These are phyloP conservation scores for Oreochromis niloticus DNA, from an alignment of 2,113 vertebrate species.

Conservation along the genomic window DNA sequence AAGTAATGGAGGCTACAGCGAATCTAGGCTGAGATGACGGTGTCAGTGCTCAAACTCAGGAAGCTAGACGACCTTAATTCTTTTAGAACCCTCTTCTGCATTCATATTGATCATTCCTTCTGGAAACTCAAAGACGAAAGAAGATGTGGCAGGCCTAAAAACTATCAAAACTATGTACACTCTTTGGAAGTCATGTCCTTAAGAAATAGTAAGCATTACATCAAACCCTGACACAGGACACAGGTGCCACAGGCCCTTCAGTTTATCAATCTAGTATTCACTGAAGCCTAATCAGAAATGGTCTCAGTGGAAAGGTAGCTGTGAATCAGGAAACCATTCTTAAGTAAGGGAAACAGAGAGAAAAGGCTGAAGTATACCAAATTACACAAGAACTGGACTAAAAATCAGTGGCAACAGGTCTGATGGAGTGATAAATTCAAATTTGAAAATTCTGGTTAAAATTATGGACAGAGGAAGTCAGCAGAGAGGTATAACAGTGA, in stretches of 20 bases:
- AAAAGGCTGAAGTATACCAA: not conserved
- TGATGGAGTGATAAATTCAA: not conserved
- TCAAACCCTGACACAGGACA: not conserved
- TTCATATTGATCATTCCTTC: not conserved
- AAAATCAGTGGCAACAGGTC: not conserved
- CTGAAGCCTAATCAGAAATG: not conserved
- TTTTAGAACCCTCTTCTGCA: not conserved
- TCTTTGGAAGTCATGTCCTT: not conserved
- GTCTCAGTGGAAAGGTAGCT: not conserved
- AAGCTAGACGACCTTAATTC: not conserved
- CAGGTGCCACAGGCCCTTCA: not conserved
- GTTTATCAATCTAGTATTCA: not conserved
- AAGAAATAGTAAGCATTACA: not conserved
- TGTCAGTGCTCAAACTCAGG: not conserved
- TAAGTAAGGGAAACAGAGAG: not conserved
- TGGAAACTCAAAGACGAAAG: not conserved
- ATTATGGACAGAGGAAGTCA: not conserved
- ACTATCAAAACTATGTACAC: not conserved
- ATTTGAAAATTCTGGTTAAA: not conserved
- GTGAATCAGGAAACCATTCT: not conserved
- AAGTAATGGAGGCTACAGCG: not conserved
- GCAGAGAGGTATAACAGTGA: not conserved
- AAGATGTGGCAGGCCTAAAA: not conserved
- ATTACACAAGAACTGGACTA: not conserved
- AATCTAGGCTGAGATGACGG: not conserved